Percentiles rank a stretch among this genome's conserved stretches.
Conservation (phyloP, 2,113 vertebrate species). For the Mormyrus iriodes region DNA sequence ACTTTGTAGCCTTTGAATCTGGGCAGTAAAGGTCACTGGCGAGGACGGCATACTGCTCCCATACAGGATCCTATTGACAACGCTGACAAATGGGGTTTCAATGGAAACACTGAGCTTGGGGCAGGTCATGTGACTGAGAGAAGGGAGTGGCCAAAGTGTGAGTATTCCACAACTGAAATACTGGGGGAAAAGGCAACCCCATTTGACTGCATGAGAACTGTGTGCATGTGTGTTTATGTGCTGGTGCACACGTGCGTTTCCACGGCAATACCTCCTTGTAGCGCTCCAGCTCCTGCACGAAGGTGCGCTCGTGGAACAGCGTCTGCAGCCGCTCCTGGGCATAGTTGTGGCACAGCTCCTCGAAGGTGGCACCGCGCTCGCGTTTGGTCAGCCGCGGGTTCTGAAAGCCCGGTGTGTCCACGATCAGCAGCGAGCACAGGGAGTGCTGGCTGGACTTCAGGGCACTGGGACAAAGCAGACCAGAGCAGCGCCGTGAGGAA, state of each 20-base stretch:
- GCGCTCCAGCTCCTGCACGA: constrained; percentile 80
- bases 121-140: not conserved
- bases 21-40: not conserved
- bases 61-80: not conserved
- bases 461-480: constrained; percentile 60
- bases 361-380: constrained; percentile 80
- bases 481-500: not conserved
- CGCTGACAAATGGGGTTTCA: not conserved
- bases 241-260: not conserved
- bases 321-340: constrained; percentile 89
- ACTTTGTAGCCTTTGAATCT: not conserved
- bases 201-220: not conserved
- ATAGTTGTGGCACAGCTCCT: constrained; percentile 97
- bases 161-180: not conserved
- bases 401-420: constrained; percentile 92
- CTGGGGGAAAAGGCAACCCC: not conserved
- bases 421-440: constrained; percentile 84
- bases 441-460: constrained; percentile 95
- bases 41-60: not conserved
- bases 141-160: not conserved
- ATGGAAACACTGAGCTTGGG: not conserved
- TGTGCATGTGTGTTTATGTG: not conserved
- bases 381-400: constrained; percentile 77
- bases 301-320: constrained; percentile 87
- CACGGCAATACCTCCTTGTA: constrained; percentile 83